These are phyloP conservation scores for Congeria kusceri DNA, from an alignment of 2,888 invertebrate species.

Conservation along the genomic window DNA sequence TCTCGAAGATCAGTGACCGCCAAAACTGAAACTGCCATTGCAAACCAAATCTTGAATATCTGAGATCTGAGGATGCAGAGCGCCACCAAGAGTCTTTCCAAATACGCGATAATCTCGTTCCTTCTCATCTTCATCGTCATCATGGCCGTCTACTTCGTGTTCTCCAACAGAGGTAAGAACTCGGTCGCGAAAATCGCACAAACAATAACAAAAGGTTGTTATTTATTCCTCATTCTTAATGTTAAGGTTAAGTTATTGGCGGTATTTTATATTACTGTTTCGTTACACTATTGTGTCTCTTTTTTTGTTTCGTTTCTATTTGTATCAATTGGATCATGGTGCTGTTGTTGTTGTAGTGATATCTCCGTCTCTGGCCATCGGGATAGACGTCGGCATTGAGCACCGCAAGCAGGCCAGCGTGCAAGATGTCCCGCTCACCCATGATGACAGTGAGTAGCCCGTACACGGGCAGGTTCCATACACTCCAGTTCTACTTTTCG, in stretches of 20 bases:
- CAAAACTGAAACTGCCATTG: too few relatives aligned
- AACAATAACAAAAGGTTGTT: too few relatives aligned
- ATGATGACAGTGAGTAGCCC: constrained; percentile 52
- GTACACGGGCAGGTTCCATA: too few relatives aligned
- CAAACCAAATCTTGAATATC: too few relatives aligned
- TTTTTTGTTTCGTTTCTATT: too few relatives aligned
- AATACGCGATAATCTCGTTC: constrained; percentile 8
- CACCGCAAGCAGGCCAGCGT: background rate
- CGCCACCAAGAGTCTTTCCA: constrained; percentile 12
- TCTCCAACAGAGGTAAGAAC: constrained; percentile 22
- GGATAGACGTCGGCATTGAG: constrained; percentile 12
- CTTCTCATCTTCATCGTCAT: constrained; percentile 9
- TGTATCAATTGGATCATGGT: too few relatives aligned
- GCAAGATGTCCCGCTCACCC: constrained; percentile 33
- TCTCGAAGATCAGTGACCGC: too few relatives aligned
- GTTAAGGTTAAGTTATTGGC: too few relatives aligned
- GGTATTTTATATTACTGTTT: too few relatives aligned
- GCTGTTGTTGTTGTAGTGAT: background rate
- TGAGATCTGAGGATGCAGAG: constrained; percentile 7
- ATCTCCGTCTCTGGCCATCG: constrained; percentile 1
- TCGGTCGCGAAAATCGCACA: too few relatives aligned
- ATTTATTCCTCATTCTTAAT: too few relatives aligned
- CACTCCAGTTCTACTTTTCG: background rate
- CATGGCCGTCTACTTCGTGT: constrained; percentile 11
- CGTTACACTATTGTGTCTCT: too few relatives aligned